Base-by-base conservation (phyloP, 2,113 vertebrate genomes). In the Cricetomys ansorgei region DNA sequence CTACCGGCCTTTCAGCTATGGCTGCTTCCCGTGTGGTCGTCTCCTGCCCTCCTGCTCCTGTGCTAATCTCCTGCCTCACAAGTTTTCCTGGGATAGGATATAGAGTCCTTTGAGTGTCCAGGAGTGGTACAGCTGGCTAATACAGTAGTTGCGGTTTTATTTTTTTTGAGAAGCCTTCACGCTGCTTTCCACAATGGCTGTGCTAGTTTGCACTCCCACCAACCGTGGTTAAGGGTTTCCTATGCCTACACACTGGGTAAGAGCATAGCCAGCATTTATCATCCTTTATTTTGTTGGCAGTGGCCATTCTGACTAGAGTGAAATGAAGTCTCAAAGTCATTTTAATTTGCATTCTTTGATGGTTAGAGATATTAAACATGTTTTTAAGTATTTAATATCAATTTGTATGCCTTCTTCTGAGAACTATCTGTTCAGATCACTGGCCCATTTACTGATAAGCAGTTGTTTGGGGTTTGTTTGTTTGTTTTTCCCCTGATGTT, bases 111-210 rank as follows among this genome's bases (percentile, higher is more conserved):
- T 37, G 64, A 34, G 9, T 85, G 29, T 86, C 43, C 64, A 67
- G 19, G 31, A 67, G 19, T 50, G 31, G 19, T 48, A 7, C 9
- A 21, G 7, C 10, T 67, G 62, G 29, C 5, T 48, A 12, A 0
- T 3, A 15, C 48, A 64, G 62, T 10, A 25, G 10, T 67, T 50
- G 1, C 8, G 31, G 17, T 86, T 86, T 50, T 7, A 27, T 31
- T 64, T 65, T 64, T 65, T 45, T 48, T 67, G 62, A 65, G 17
- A 86, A 50, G 59, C 43, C 9, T 23, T 31, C 31, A 86, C 83
- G 37, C 34, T 48, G 29, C 31, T 37, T 67, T 50, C 45, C 0
- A 0, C 50, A 13, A 25, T 0, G 3, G 6, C 31, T 50, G 11
- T 21, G 37, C 62, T 50, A 65, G 29, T 37, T 67, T 25, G 29